Evolutionary conservation across 2,113 vertebrate species (phyloP).

Genomic region (Thinocorus orbignyianus): DNA sequence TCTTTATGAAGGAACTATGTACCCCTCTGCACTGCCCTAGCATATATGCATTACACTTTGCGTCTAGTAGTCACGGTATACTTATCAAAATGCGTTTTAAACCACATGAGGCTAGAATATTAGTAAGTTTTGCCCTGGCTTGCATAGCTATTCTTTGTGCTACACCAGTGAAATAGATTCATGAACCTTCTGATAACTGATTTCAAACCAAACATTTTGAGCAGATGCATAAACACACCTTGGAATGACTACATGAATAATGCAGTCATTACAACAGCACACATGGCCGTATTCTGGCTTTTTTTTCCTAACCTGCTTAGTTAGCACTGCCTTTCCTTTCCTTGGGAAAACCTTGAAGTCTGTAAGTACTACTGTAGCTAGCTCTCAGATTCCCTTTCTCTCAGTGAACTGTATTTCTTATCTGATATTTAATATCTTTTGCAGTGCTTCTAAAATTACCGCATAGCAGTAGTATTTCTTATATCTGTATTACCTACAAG

Average conservation of each 20-base stretch:
- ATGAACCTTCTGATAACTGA: background rate
- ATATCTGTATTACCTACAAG: background rate
- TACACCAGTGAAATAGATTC: background rate
- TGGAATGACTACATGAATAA: constrained; percentile 2
- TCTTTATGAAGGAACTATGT: background rate
- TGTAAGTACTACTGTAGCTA: background rate
- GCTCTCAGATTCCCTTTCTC: background rate
- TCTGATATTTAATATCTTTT: constrained; percentile 4
- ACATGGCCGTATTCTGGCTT: background rate
- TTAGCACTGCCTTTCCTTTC: background rate
- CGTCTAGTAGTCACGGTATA: background rate
- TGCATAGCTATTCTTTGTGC: background rate
- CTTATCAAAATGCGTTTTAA: background rate
- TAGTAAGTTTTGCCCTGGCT: background rate
- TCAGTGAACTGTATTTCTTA: background rate
- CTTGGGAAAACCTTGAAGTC: background rate
- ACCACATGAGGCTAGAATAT: background rate
- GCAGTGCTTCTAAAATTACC: background rate
- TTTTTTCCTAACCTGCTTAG: background rate
- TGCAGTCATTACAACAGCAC: background rate
- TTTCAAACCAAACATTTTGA: background rate
- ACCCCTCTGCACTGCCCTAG: background rate
- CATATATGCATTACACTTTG: background rate
- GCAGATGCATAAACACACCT: background rate
- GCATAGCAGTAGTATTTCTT: constrained; percentile 15